A percentile compares a stretch with the other conserved stretches of the same genome.
Conservation (phyloP, 1,140 invertebrate species). For the Papilio dardanus region DNA sequence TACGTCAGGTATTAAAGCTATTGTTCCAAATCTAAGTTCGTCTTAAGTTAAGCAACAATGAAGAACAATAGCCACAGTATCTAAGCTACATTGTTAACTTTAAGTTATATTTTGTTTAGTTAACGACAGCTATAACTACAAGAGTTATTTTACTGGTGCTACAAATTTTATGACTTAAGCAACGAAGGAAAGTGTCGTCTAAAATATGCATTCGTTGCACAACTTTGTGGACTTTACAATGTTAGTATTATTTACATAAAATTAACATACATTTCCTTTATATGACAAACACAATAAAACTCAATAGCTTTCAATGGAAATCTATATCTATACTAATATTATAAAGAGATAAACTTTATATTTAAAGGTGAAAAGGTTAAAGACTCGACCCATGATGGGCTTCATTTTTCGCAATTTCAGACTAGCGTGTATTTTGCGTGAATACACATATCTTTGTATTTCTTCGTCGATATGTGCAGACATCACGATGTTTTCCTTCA, state of each 20-base stretch:
- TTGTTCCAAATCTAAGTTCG: background rate
- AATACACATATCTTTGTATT: too few relatives aligned
- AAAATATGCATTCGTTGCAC: conserved; percentile 10
- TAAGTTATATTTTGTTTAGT: conserved; percentile 13
- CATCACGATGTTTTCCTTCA: too few relatives aligned
- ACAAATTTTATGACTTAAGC: background rate
- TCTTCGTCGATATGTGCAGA: too few relatives aligned
- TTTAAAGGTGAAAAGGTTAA: too few relatives aligned
- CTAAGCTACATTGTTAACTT: conserved; percentile 16
- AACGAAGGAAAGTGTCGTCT: conserved; percentile 4
- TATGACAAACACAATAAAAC: background rate
- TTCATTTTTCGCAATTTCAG: too few relatives aligned
- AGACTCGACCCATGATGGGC: too few relatives aligned
- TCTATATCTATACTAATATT: too few relatives aligned
- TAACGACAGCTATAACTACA: conserved; percentile 8
- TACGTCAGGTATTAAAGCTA: background rate
- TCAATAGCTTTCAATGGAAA: too few relatives aligned
- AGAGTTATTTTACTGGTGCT: background rate
- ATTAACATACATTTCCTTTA: background rate
- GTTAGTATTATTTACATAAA: background rate
- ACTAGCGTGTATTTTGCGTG: too few relatives aligned
- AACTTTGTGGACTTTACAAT: background rate
- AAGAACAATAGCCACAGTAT: background rate
- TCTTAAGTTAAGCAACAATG: background rate
- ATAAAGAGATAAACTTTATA: too few relatives aligned